These are phyloP conservation scores for Mesocricetus auratus DNA, from an alignment of 2,113 vertebrate species.

Conservation along the genomic window DNA sequence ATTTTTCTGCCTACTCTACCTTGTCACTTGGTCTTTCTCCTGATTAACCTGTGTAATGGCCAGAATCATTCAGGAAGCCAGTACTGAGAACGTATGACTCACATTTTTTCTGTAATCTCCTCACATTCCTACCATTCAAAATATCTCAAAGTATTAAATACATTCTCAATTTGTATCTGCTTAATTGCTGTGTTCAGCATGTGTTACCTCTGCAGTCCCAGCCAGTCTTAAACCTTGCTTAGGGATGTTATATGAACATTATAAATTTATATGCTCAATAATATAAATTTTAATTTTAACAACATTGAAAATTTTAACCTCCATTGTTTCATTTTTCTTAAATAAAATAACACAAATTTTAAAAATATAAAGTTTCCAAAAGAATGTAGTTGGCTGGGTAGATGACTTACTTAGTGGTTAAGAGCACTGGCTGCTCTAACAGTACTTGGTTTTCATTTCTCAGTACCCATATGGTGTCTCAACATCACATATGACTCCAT, in stretches of 20 bases:
- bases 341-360: background rate
- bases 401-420: background rate
- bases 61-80: background rate
- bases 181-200: rapidly evolving
- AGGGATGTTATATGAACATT: background rate
- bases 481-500: background rate
- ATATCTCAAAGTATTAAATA: background rate
- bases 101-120: background rate
- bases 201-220: background rate
- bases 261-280: background rate
- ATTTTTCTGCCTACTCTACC: background rate
- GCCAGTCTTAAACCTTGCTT: background rate
- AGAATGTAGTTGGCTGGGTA: background rate
- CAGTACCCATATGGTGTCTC: background rate
- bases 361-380: background rate
- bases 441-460: background rate
- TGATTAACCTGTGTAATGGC: background rate
- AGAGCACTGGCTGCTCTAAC: background rate
- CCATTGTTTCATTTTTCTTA: background rate
- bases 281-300: background rate
- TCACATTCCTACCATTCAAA: background rate
- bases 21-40: background rate
- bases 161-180: background rate
- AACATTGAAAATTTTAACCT: background rate
- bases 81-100: background rate